Evolutionary conservation across 2,797 vertebrate species (phyloP).

Genomic region (Rhynchonycteris naso): DNA sequence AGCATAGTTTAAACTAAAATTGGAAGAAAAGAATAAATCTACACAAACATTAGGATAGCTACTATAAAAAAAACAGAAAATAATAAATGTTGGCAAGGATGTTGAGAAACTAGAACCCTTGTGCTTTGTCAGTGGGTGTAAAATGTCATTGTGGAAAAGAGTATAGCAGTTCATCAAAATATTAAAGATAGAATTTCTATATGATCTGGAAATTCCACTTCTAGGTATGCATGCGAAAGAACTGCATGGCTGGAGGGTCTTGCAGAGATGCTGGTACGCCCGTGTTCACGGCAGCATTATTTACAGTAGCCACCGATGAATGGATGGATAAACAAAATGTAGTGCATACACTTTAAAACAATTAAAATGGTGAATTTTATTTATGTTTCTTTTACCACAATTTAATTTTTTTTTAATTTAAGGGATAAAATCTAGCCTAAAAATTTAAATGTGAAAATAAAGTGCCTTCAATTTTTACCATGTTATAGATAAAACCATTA

Average conservation of each 20-base stretch:
- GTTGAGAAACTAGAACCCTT: not conserved
- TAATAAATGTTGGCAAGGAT: not conserved
- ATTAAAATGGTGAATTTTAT: not conserved
- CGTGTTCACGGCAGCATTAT: not conserved
- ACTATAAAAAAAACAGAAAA: not conserved
- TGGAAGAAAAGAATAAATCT: not conserved
- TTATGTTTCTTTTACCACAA: not conserved
- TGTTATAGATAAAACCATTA: not conserved
- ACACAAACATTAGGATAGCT: not conserved
- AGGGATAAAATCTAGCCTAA: not conserved
- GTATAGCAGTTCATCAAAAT: not conserved
- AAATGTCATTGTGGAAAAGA: not conserved
- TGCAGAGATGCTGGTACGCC: too few species aligned
- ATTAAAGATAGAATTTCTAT: not conserved
- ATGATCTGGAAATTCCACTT: not conserved
- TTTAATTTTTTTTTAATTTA: not conserved
- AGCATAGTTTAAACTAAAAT: not conserved
- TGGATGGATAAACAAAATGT: not conserved
- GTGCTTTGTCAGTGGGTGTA: not conserved
- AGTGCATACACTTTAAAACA: not conserved
- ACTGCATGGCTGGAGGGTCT: not conserved
- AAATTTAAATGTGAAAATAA: not conserved
- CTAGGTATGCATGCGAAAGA: not conserved
- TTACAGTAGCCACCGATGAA: not conserved
- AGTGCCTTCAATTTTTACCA: not conserved